Conservation (phyloP, 2,888 invertebrate genomes). For the Clunio marinus region DNA sequence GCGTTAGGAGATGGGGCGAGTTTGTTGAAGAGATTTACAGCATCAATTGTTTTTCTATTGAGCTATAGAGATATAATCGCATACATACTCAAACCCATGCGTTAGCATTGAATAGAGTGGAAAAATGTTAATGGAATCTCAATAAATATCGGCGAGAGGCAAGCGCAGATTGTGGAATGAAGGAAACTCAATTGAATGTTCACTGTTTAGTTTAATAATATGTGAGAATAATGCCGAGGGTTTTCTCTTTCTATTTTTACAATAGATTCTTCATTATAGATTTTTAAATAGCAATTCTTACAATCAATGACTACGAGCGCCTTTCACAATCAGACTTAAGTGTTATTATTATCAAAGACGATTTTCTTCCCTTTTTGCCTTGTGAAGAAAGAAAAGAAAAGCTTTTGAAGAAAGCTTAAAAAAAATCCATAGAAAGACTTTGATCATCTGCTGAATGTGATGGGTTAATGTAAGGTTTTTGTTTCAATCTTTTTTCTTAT, state of each 20-base stretch:
- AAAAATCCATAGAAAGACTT: background rate
- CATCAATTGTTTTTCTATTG: conserved; percentile 28
- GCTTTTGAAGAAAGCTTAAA: background rate
- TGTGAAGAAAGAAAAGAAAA: background rate
- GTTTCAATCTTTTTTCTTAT: too few species aligned
- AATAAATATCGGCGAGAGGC: conserved; percentile 10
- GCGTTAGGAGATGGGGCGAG: too few species aligned
- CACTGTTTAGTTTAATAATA: background rate
- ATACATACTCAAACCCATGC: background rate
- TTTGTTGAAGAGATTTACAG: conserved; percentile 10
- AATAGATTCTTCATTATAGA: conserved; percentile 28
- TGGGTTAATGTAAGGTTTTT: background rate
- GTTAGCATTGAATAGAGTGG: background rate
- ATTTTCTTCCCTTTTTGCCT: background rate
- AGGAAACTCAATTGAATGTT: conserved; percentile 21
- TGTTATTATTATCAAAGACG: background rate
- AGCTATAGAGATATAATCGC: conserved; percentile 4
- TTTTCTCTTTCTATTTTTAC: background rate
- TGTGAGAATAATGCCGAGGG: background rate
- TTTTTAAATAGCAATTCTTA: conserved; percentile 28
- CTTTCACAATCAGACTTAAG: background rate
- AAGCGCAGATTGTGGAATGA: background rate
- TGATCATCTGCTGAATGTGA: background rate
- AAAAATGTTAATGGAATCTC: conserved; percentile 22
- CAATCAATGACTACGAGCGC: conserved; percentile 14